A percentile compares a stretch with the other conserved stretches of the same genome.
phyloP scores from a whole-genome alignment of 2,888 invertebrate genomes.

The Teleogryllus oceanicus region DNA sequence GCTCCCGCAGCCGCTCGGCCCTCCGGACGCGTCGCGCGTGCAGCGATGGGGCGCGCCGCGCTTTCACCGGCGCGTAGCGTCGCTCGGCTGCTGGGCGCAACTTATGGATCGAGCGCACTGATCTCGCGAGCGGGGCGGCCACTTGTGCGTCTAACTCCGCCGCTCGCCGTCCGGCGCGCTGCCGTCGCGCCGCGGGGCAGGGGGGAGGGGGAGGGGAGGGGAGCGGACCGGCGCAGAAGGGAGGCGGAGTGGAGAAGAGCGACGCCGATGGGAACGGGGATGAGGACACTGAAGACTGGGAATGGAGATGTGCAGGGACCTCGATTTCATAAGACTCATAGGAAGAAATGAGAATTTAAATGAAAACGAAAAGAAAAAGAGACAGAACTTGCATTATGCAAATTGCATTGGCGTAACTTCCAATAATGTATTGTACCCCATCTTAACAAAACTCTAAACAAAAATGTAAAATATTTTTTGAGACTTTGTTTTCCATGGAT shows the following conservation, averaged over 20 bases:
- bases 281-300: neutral
- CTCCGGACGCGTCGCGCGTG: neutral
- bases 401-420: too few relatives aligned
- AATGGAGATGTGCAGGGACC: neutral
- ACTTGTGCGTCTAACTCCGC: neutral
- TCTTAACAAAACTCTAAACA: too few relatives aligned
- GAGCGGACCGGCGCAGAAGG: neutral
- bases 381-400: too few relatives aligned
- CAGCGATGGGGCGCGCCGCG: neutral
- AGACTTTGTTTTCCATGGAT: too few relatives aligned
- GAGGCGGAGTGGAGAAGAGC: neutral
- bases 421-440: too few relatives aligned
- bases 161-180: neutral
- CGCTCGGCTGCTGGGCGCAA: neutral
- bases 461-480: too few relatives aligned
- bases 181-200: neutral
- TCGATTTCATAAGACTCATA: neutral
- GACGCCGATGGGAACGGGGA: neutral
- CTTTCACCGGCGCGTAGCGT: too few relatives aligned
- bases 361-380: too few relatives aligned
- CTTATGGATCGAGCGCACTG: neutral
- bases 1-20: too few relatives aligned
- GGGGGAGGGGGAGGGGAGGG: neutral
- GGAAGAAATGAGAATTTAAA: neutral
- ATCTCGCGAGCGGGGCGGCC: neutral